phyloP scores from a whole-genome alignment of 2,888 invertebrate species.

The Plebejus anna region DNA sequence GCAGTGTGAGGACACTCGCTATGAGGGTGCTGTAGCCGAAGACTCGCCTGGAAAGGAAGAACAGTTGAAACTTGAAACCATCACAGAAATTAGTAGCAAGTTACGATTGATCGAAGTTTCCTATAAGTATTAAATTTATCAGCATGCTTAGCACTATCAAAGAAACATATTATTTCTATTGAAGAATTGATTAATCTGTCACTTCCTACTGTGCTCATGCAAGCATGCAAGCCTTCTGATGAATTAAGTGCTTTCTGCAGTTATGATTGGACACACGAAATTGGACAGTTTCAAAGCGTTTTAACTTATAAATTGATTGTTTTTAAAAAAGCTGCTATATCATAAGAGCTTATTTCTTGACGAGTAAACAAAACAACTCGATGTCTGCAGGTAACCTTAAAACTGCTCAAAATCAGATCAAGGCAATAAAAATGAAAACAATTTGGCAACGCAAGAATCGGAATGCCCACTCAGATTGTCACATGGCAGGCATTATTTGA shows the following conservation, averaged over 20 bases:
- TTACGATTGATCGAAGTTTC: no score
- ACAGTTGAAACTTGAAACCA: neutral
- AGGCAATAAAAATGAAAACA: slow-evolving; percentile 9
- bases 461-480: slow-evolving; percentile 2
- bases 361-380: neutral
- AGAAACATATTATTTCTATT: no score
- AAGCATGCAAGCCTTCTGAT: no score
- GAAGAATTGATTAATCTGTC: no score
- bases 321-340: no score
- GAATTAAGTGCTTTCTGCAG: neutral
- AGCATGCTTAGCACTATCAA: no score
- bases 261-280: no score
- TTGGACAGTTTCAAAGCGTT: no score
- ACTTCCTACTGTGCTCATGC: neutral
- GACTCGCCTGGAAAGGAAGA: slow-evolving; percentile 76
- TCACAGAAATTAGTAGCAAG: neutral
- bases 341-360: no score
- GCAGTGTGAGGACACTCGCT: slow-evolving; percentile 88
- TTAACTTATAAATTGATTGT: no score
- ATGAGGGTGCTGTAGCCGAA: slow-evolving; percentile 93
- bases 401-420: neutral
- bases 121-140: no score
- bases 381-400: neutral
- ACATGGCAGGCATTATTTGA: neutral
- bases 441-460: slow-evolving; percentile 11